phyloP scores from a whole-genome alignment of 2,113 vertebrate species.

The Macrotis lagotis region DNA sequence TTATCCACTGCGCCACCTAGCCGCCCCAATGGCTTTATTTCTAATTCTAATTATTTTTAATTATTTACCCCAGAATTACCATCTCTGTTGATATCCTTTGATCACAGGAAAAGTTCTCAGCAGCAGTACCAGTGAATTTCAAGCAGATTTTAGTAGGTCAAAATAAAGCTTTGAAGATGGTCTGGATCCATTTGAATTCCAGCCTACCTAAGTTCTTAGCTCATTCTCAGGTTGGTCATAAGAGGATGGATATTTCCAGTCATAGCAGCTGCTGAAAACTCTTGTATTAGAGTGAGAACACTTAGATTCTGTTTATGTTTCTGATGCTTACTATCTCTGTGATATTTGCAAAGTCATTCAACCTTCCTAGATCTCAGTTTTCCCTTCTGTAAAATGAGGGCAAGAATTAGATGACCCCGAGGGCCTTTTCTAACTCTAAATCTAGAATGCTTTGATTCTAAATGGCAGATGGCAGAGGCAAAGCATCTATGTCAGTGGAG shows the following conservation, averaged over 20 bases:
- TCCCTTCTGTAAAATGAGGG: not conserved
- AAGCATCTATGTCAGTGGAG: not conserved
- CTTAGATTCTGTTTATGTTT: not conserved
- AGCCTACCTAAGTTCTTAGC: not conserved
- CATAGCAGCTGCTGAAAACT: not conserved
- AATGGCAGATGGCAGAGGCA: not conserved
- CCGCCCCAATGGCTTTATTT: too few species aligned
- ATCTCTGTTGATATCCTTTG: not conserved
- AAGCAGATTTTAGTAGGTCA: not conserved
- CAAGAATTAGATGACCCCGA: not conserved
- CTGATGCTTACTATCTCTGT: not conserved
- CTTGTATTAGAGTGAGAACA: not conserved
- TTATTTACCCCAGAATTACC: not conserved
- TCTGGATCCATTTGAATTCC: not conserved
- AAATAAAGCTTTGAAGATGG: not conserved
- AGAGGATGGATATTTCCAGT: not conserved
- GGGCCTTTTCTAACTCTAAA: not conserved
- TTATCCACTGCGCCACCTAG: too few species aligned
- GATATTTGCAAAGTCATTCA: not conserved
- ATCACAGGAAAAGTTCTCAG: not conserved
- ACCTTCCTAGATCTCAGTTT: not conserved
- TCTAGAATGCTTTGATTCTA: not conserved
- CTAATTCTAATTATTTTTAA: not conserved
- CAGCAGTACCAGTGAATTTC: not conserved
- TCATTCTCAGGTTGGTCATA: not conserved